These are phyloP conservation scores for Neoseiulus cucumeris DNA, from an alignment of 1,140 invertebrate genomes.

Conservation along the genomic window DNA sequence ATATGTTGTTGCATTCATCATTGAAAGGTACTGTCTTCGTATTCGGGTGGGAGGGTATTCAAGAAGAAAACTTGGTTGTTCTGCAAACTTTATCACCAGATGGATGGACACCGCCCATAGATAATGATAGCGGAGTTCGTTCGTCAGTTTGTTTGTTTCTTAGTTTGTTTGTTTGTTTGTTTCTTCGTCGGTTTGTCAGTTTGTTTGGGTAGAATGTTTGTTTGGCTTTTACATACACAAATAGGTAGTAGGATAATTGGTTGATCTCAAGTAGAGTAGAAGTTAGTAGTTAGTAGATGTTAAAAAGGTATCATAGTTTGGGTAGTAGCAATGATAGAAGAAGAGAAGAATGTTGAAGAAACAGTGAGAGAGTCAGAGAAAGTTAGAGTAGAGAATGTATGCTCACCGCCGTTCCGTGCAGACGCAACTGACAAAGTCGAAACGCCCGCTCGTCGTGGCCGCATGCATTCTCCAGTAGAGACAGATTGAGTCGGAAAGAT, in stretches of 20 bases:
- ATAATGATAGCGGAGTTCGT: background rate
- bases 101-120: background rate
- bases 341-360: constrained; percentile 7
- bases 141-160: background rate
- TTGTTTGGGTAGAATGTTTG: background rate
- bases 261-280: background rate
- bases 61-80: background rate
- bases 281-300: constrained; percentile 8
- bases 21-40: background rate
- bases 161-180: background rate
- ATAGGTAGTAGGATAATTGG: background rate
- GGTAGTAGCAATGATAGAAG: background rate
- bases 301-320: background rate
- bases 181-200: background rate
- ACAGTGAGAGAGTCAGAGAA: constrained; percentile 9
- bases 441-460: background rate
- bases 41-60: background rate
- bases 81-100: background rate
- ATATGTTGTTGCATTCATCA: constrained; percentile 12
- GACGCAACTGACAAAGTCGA: background rate
- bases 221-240: background rate
- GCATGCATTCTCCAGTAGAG: background rate
- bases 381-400: background rate
- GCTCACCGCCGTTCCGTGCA: background rate
- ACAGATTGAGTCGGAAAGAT: constrained; percentile 3